Conservation (phyloP, 2,797 vertebrate genomes). For the Gallirallus australis region DNA sequence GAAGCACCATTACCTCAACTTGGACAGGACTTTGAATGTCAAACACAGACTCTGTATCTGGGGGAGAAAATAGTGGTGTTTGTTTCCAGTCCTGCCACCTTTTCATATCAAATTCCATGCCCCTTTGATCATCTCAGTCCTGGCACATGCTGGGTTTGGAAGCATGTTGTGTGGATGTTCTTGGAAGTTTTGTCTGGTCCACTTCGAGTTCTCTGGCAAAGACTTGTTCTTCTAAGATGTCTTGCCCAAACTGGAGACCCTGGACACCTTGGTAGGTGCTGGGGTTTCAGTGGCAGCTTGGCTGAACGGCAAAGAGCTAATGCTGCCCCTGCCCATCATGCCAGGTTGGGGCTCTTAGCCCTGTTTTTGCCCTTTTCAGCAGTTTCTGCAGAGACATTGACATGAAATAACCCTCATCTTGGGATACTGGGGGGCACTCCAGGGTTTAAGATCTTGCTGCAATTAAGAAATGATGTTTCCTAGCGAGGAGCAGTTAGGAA, state of each 20-base stretch:
- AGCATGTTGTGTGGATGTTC: neutral
- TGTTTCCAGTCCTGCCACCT: neutral
- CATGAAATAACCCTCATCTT: neutral
- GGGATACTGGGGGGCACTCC: neutral
- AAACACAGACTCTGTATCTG: neutral
- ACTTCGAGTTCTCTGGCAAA: neutral
- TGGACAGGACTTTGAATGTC: neutral
- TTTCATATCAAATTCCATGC: neutral
- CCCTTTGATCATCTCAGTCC: accelerated
- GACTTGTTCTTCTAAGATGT: neutral
- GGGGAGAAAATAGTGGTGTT: neutral
- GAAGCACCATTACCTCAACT: neutral
- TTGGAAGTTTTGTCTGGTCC: neutral
- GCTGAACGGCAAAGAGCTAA: neutral
- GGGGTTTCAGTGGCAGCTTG: accelerated
- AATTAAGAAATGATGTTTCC: neutral
- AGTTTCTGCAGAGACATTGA: neutral
- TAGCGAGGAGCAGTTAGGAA: neutral
- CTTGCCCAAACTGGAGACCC: neutral
- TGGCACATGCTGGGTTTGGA: neutral
- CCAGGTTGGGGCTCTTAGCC: neutral
- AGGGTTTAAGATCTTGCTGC: neutral
- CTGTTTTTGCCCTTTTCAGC: neutral
- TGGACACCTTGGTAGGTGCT: accelerated
- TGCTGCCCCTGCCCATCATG: accelerated